Conservation (phyloP, 2,888 invertebrate genomes). For the Nomada ferruginata region DNA sequence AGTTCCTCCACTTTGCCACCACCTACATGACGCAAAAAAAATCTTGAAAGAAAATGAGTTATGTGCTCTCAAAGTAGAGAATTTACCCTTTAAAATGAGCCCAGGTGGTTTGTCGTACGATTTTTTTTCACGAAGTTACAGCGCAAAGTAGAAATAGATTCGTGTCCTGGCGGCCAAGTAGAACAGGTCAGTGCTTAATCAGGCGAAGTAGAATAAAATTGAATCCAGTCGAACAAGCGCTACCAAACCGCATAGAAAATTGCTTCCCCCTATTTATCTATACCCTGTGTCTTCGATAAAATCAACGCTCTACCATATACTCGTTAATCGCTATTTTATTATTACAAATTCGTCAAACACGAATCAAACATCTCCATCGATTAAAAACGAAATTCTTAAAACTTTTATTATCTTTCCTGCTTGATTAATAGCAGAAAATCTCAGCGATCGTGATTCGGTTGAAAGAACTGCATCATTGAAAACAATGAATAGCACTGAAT, state of each 20-base stretch:
- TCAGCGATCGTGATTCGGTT: neutral
- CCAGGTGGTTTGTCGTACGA: too few relatives aligned
- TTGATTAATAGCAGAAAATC: neutral
- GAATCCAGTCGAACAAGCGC: neutral
- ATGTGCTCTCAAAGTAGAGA: too few relatives aligned
- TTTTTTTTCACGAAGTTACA: too few relatives aligned
- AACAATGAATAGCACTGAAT: neutral
- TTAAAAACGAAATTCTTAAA: neutral
- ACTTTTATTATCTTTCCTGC: neutral
- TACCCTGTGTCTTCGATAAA: too few relatives aligned
- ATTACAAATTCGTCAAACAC: too few relatives aligned
- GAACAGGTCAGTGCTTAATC: slow-evolving; percentile 7
- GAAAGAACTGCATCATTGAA: neutral
- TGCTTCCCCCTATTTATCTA: neutral
- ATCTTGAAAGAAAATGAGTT: too few relatives aligned
- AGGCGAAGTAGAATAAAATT: slow-evolving; percentile 15
- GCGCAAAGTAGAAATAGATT: slow-evolving; percentile 18
- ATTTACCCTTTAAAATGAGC: too few relatives aligned
- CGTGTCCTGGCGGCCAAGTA: slow-evolving; percentile 23
- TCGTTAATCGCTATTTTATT: too few relatives aligned
- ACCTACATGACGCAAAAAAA: too few relatives aligned
- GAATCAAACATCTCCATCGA: too few relatives aligned
- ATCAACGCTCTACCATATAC: too few relatives aligned
- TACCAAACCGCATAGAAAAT: neutral
- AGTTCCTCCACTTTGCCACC: too few relatives aligned